These are phyloP conservation scores for Nansenia antarctica DNA, from an alignment of 2,113 vertebrate species.

Conservation along the genomic window DNA sequence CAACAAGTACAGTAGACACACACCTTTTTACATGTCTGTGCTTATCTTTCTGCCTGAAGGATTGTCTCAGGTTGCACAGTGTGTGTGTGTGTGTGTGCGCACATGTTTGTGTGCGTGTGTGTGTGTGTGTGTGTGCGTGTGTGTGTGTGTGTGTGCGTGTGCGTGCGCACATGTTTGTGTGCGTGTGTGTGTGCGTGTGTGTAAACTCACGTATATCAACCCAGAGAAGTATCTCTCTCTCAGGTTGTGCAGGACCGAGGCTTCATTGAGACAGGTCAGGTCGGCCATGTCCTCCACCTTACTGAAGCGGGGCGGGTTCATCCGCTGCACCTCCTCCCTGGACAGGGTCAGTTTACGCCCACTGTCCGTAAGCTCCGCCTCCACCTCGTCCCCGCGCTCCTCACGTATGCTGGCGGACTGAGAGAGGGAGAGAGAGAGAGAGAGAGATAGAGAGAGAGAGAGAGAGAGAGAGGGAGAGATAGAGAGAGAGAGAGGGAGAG, in stretches of 20 bases:
- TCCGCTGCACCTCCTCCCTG: slow-evolving; percentile 80
- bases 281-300: slow-evolving; percentile 86
- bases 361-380: slow-evolving; percentile 80
- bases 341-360: slow-evolving; percentile 70
- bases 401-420: slow-evolving; percentile 64
- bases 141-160: slow-evolving; percentile 1
- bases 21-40: no score
- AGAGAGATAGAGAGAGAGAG: background rate
- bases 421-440: background rate
- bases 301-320: slow-evolving; percentile 83
- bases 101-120: no score
- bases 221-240: slow-evolving; percentile 82
- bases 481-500: slow-evolving; percentile 17
- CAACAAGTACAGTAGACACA: no score
- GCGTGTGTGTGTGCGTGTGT: slow-evolving; percentile 6
- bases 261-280: slow-evolving; percentile 83
- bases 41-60: no score
- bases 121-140: background rate
- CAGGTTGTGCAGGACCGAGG: slow-evolving; percentile 81
- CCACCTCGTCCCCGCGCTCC: slow-evolving; percentile 78
- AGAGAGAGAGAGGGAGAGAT: slow-evolving; percentile 18
- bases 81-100: no score
- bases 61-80: no score
- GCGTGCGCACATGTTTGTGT: no score
- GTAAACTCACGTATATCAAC: slow-evolving; percentile 77